A percentile compares a stretch with the other conserved stretches of the same genome.
Evolutionary conservation across 2,113 vertebrate species (phyloP).

Genomic region (Danio rerio): DNA sequence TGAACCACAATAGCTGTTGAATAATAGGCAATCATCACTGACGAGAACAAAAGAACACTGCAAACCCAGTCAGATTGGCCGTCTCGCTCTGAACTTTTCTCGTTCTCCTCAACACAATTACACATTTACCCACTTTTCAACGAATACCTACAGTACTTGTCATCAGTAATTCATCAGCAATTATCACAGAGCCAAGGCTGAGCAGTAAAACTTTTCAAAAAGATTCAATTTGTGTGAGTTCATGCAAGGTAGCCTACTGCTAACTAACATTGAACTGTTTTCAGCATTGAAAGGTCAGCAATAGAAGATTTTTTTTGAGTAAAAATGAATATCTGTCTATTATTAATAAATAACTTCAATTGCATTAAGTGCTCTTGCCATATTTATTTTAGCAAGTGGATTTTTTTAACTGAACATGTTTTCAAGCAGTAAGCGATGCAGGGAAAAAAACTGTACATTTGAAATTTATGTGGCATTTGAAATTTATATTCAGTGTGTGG

Average conservation of each 20-base stretch:
- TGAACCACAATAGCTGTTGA: conserved; percentile 5
- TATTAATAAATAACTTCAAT: too few relatives aligned
- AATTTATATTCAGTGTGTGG: too few relatives aligned
- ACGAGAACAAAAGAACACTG: conserved; percentile 1
- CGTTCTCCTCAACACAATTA: background rate
- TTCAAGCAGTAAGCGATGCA: too few relatives aligned
- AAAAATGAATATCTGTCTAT: too few relatives aligned
- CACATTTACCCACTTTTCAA: conserved; percentile 2
- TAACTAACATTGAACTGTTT: background rate
- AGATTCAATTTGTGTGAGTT: background rate
- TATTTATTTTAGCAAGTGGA: too few relatives aligned
- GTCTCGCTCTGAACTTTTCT: conserved; percentile 1
- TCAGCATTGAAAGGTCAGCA: background rate
- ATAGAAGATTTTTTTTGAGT: too few relatives aligned
- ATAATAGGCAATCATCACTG: background rate
- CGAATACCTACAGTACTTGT: background rate
- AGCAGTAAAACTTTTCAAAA: background rate
- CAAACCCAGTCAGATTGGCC: background rate
- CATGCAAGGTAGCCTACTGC: background rate
- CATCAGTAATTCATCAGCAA: background rate
- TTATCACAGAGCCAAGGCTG: background rate
- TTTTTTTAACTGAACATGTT: too few relatives aligned
- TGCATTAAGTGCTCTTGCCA: too few relatives aligned
- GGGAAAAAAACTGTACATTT: too few relatives aligned
- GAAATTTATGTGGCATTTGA: too few relatives aligned